Evolutionary conservation across 2,888 invertebrate species (phyloP).

Genomic region (Acanthosepion esculentum): DNA sequence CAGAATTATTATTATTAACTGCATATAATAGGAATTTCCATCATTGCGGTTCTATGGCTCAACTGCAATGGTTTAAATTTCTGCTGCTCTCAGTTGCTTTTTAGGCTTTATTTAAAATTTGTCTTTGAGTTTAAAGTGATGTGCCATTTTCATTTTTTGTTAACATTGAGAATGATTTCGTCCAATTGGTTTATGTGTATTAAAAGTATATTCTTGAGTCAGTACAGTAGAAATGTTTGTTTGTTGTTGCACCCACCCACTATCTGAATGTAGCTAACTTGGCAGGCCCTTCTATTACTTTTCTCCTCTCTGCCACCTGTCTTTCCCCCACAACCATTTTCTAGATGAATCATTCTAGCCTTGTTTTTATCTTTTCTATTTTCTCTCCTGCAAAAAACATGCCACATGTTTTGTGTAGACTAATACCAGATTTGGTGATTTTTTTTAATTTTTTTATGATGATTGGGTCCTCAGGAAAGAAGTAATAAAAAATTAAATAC

Average conservation of each 20-base stretch:
- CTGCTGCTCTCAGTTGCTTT: background rate
- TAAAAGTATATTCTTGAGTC: background rate
- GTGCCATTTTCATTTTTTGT: too few relatives aligned
- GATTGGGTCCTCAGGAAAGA: background rate
- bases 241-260: background rate
- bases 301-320: background rate
- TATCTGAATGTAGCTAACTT: constrained; percentile 25
- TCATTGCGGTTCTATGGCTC: too few relatives aligned
- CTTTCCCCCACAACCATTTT: background rate
- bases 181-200: background rate
- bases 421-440: background rate
- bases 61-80: too few relatives aligned
- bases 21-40: too few relatives aligned
- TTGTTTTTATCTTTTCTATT: background rate
- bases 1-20: too few relatives aligned
- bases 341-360: background rate
- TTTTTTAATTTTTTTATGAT: too few relatives aligned
- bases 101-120: too few relatives aligned
- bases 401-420: background rate
- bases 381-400: background rate
- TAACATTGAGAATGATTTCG: background rate
- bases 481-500: background rate
- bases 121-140: too few relatives aligned
- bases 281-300: background rate
- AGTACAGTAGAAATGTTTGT: too few relatives aligned